Percentiles rank a stretch among this genome's conserved stretches.
Evolutionary conservation across 2,797 vertebrate genomes (phyloP).

Genomic region (Onychomys torridus): DNA sequence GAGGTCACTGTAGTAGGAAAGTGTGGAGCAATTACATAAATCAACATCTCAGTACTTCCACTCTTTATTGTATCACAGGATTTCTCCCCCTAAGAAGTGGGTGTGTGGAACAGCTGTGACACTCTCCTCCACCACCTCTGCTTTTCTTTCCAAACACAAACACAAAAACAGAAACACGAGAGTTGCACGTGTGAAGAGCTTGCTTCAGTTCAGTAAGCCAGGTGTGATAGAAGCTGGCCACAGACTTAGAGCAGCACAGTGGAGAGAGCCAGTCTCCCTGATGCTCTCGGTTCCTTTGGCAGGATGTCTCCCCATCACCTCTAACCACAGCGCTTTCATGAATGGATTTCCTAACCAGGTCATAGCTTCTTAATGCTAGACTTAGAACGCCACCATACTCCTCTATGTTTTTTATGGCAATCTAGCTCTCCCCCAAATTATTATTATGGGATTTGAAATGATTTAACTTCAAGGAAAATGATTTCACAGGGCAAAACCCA

Average conservation of each 20-base stretch:
- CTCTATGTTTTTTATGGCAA: constrained; percentile 68
- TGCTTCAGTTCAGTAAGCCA: constrained; percentile 35
- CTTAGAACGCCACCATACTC: constrained; percentile 47
- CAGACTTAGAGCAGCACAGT: background rate
- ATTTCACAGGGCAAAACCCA: constrained; percentile 68
- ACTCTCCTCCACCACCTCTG: background rate
- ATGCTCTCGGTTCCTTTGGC: background rate
- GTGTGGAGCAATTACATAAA: background rate
- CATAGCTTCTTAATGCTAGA: constrained; percentile 72
- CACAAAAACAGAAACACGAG: constrained; percentile 25
- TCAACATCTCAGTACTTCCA: background rate
- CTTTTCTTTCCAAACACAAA: constrained; percentile 44
- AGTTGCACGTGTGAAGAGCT: background rate
- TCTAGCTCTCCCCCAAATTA: constrained; percentile 69
- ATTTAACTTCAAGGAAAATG: constrained; percentile 76
- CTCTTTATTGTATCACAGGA: background rate
- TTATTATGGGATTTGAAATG: constrained; percentile 78
- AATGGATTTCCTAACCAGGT: constrained; percentile 72
- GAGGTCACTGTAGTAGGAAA: background rate
- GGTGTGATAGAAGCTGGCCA: background rate
- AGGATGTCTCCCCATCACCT: constrained; percentile 51
- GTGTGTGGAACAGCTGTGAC: background rate
- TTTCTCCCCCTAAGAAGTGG: constrained; percentile 37
- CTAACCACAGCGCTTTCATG: constrained; percentile 66
- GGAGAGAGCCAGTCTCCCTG: background rate